Percentiles rank a stretch among this genome's conserved stretches.
Conservation (phyloP, 2,888 invertebrate species). For the Phyto melanocephala region DNA sequence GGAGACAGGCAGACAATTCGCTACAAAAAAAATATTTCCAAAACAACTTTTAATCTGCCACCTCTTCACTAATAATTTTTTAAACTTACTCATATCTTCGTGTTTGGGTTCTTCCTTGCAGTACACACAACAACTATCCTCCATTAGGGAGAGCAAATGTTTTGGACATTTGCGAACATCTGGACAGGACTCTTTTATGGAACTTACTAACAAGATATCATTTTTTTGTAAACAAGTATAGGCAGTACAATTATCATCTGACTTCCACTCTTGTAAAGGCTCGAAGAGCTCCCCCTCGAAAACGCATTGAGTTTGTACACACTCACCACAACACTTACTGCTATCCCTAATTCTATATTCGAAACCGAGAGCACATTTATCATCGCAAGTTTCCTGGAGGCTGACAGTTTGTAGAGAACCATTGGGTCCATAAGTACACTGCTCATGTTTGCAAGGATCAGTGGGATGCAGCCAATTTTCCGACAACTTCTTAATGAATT, state of each 20-base stretch:
- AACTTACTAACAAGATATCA: conserved; percentile 81
- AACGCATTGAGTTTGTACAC: conserved; percentile 82
- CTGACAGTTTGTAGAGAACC: conserved; percentile 71
- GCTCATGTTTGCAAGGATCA: conserved; percentile 78
- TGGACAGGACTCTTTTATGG: conserved; percentile 82
- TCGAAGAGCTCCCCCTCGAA: conserved; percentile 79
- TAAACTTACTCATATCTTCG: conserved; percentile 69
- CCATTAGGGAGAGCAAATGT: conserved; percentile 78
- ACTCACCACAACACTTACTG: conserved; percentile 83
- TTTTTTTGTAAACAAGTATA: conserved; percentile 80
- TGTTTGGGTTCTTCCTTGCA: conserved; percentile 81
- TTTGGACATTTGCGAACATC: conserved; percentile 82
- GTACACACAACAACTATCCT: conserved; percentile 83
- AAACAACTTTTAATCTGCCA: background rate
- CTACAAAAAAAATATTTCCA: conserved; percentile 73
- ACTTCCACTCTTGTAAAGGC: conserved; percentile 82
- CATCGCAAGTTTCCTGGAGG: conserved; percentile 72
- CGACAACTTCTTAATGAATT: conserved; percentile 75
- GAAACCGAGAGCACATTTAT: conserved; percentile 80
- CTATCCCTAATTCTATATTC: conserved; percentile 78
- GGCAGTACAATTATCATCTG: conserved; percentile 83
- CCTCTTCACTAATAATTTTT: background rate
- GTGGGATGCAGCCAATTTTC: conserved; percentile 79
- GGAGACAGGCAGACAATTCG: conserved; percentile 81
- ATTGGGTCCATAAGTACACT: conserved; percentile 75